Base-by-base conservation (phyloP, 53 echinoderm and acorn worm genomes). In the Holothuria leucospilota region DNA sequence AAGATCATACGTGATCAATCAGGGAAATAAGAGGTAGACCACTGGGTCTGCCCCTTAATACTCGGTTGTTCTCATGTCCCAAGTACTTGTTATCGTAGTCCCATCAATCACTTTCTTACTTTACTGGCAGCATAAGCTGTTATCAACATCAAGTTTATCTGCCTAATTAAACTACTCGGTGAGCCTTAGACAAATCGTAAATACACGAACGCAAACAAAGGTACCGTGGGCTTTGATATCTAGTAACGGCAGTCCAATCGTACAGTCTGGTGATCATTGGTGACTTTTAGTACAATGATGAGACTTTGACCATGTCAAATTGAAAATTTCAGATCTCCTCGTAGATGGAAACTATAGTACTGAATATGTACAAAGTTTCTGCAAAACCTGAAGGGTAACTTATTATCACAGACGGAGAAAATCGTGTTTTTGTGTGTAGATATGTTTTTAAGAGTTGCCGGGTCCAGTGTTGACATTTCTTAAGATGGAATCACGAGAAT, bases 191-290 rank as follows among this genome's bases (percentile, higher is more conserved):
- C 80, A 80, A 59, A 80, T 61, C 62, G 80, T 59, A 80, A 80
- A 80, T 80, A 80, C 80, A 80, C 80, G 80, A 80, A 80, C 80
- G 80, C 60, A 80, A 80, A 80, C 80, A 80, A 61, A 59, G 60
- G 80, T 59, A 30, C 59, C 62, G 62, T 30, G 59, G 61, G 80
- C 8, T 56, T 59, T 80, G 39, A 80, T 80, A 80, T 80, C 59
- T 59, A 15, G 67, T 27, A 67, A 67, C 30, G 27, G 24, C 27
- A 52, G 60, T 80, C 59, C 80, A 80, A 80, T 80, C 20, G 62
- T 21, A 80, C 60, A 29, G 80, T 59, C 39, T 58, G 39, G 15
- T 15, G 61, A 60, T 80, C 18, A 59, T 18, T 60, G 34, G 29
- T 59, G 80, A 59, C 52, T 59, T 59, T 15, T 16, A 56, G 56